Conservation (phyloP, 2,888 invertebrate genomes). For the Pristionchus mayeri region DNA sequence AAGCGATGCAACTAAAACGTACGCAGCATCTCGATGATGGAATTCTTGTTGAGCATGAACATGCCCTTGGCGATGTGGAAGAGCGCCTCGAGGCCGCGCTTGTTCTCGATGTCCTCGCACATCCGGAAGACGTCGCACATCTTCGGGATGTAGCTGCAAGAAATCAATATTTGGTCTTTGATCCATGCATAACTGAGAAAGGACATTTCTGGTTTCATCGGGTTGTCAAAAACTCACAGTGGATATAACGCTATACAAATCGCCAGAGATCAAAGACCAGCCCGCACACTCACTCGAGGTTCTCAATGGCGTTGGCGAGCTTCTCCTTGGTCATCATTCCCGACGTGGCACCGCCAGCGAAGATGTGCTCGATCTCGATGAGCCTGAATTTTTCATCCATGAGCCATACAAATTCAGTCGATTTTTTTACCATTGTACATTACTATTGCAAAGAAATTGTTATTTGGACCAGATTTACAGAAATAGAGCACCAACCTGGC, state of each 20-base stretch:
- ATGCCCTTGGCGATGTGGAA: conserved; percentile 94
- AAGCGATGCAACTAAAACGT: neutral
- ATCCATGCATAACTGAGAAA: too few species aligned
- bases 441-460: too few species aligned
- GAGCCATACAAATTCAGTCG: too few species aligned
- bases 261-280: neutral
- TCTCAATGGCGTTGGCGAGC: conserved; percentile 91
- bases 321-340: conserved; percentile 84
- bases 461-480: too few species aligned
- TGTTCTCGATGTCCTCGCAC: conserved; percentile 96
- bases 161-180: too few species aligned
- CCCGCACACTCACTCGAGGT: conserved; percentile 82
- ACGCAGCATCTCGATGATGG: conserved; percentile 84
- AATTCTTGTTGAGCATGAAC: conserved; percentile 95
- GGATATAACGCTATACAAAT: too few species aligned
- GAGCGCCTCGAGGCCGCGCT: conserved; percentile 71
- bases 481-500: conserved; percentile 83
- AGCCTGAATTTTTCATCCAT: neutral
- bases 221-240: too few species aligned
- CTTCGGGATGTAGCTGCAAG: conserved; percentile 87
- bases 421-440: too few species aligned
- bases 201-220: too few species aligned
- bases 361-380: conserved; percentile 13
- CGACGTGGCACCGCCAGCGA: neutral
- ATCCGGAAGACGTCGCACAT: conserved; percentile 94